phyloP scores from a whole-genome alignment of 2,888 invertebrate genomes.

The Ceriagrion tenellum region DNA sequence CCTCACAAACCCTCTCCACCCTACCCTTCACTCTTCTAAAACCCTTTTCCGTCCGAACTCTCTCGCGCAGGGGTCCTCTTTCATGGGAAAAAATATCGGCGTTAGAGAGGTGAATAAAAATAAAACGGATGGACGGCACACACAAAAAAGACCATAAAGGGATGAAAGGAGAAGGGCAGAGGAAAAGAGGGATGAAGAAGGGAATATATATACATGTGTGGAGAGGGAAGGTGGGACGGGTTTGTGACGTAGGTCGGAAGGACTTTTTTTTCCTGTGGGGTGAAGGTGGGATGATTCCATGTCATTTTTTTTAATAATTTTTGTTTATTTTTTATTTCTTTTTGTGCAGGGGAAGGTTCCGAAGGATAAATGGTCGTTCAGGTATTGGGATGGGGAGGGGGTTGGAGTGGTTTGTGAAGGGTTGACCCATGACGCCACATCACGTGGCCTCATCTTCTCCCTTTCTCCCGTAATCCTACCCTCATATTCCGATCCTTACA shows the following conservation, averaged over 20 bases:
- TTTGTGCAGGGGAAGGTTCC: too few relatives aligned
- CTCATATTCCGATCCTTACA: too few relatives aligned
- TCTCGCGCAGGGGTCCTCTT: background rate
- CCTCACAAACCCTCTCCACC: background rate
- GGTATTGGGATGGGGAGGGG: background rate
- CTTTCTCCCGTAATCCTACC: background rate
- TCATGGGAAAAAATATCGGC: constrained; percentile 19
- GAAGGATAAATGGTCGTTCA: background rate
- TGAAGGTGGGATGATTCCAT: background rate
- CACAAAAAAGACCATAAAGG: background rate
- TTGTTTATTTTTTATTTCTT: too few relatives aligned
- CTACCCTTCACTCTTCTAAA: background rate
- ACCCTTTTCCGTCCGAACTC: background rate
- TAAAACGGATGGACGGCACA: background rate
- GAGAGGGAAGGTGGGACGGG: background rate
- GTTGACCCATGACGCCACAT: background rate
- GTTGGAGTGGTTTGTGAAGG: background rate
- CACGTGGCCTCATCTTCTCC: background rate
- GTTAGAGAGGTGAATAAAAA: background rate
- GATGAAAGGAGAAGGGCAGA: background rate
- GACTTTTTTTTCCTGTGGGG: background rate
- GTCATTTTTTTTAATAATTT: too few relatives aligned
- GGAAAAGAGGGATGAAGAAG: background rate
- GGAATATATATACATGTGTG: background rate
- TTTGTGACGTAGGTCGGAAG: constrained; percentile 23